phyloP scores from a whole-genome alignment of 92 coral and sea anemone species.

The Plumapathes pennacea region DNA sequence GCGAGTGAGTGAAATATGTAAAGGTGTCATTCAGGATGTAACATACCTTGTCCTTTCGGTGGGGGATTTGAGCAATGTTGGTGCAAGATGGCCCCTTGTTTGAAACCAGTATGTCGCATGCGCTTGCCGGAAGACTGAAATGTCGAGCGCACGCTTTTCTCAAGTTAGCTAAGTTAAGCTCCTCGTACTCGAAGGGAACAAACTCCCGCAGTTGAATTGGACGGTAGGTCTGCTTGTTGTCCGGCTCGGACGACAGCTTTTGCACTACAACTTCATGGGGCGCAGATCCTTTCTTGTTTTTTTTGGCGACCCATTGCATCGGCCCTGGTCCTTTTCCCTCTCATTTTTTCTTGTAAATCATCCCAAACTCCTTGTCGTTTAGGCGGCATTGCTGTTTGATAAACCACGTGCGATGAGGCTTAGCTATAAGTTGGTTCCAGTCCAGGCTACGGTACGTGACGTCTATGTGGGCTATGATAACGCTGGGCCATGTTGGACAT shows the following conservation, averaged over 20 bases:
- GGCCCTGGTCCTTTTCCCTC: slow-evolving; percentile 18
- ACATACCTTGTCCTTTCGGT: slow-evolving; percentile 61
- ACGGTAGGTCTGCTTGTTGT: slow-evolving; percentile 49
- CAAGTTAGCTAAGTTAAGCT: slow-evolving; percentile 39
- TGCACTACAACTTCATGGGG: slow-evolving; percentile 56
- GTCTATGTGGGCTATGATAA: no score
- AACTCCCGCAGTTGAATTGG: slow-evolving; percentile 64
- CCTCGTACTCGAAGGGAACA: slow-evolving; percentile 37
- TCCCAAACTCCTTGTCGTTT: slow-evolving; percentile 10
- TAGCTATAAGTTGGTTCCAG: no score
- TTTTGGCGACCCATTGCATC: slow-evolving; percentile 2
- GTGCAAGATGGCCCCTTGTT: slow-evolving; percentile 64
- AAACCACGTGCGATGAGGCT: no score
- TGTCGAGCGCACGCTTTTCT: slow-evolving; percentile 69
- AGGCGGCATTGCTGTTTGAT: no score
- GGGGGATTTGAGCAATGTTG: slow-evolving; percentile 47
- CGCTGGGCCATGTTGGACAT: no score
- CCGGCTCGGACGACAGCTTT: slow-evolving; percentile 42
- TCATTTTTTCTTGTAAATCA: slow-evolving; percentile 17
- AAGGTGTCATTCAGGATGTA: no score
- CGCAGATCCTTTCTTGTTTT: slow-evolving; percentile 18
- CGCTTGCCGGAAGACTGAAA: slow-evolving; percentile 34
- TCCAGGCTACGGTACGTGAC: no score
- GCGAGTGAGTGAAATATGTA: no score
- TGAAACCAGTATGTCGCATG: slow-evolving; percentile 59